Base-by-base conservation (phyloP, 2,888 invertebrate genomes). In the Acrocyrtus sp. region DNA sequence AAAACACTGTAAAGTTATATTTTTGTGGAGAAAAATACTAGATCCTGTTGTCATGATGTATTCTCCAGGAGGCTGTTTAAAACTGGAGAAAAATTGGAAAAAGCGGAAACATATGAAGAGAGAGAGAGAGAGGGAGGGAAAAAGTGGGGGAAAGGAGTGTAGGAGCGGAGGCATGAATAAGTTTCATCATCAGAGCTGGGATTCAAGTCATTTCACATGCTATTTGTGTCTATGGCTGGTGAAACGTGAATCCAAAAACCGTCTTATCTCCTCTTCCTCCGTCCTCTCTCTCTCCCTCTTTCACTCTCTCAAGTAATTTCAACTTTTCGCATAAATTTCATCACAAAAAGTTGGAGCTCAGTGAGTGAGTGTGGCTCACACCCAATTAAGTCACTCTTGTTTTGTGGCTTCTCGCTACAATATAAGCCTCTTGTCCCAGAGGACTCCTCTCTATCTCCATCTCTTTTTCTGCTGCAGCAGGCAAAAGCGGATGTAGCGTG, bases 271-370 rank as follows among this genome's bases (percentile, higher is more conserved):
- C n/a, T n/a, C n/a, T n/a, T n/a, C n/a, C n/a, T n/a, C n/a, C n/a
- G n/a, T n/a, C n/a, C n/a, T n/a, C n/a, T n/a, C n/a, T n/a, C n/a
- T n/a, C n/a, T n/a, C n/a, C n/a, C n/a, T n/a, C n/a, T n/a, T n/a
- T n/a, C n/a, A n/a, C n/a, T n/a, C n/a, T 81, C 72, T 61, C 72
- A 72, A 72, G 74, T 77, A 77, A 81, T 80, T 79, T 79, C 75
- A 81, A 81, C 79, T 81, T 81, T 81, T 78, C 80, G 76, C 79
- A 81, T 81, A 81, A 81, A 80, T 81, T 79, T 79, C 76, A 73
- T 66, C 66, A 66, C 66, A 72, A 72, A 57, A n/a, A n/a, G n/a
- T n/a, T n/a, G n/a, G n/a, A n/a, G n/a, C n/a, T 65, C 51, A 73
- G 61, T 47, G 57, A 74, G n/a, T n/a, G 66, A 74, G 69, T 69